A percentile compares a stretch with the other conserved stretches of the same genome.
phyloP scores from a whole-genome alignment of 1,140 invertebrate species.

The Lithobius niger region DNA sequence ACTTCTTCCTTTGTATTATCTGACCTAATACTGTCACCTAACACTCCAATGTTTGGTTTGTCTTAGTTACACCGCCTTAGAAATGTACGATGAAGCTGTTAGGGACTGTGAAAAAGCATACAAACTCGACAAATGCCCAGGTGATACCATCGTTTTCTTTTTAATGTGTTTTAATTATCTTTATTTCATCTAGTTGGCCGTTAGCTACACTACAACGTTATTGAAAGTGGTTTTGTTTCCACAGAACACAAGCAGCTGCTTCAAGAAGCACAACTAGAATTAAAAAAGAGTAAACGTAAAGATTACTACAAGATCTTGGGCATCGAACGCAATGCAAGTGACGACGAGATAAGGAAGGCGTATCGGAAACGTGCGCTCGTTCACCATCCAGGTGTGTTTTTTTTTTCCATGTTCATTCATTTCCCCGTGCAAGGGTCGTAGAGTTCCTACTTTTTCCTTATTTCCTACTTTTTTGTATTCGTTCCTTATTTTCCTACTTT shows the following conservation, averaged over 20 bases:
- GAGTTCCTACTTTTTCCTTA: too few relatives aligned
- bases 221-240: background rate
- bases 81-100: constrained; percentile 77
- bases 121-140: constrained; percentile 67
- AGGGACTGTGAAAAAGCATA: constrained; percentile 76
- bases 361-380: constrained; percentile 81
- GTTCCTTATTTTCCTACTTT: too few relatives aligned
- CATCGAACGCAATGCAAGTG: constrained; percentile 63
- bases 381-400: constrained; percentile 63
- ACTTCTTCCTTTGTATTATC: too few relatives aligned
- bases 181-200: background rate
- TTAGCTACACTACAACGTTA: background rate
- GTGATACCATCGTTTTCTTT: constrained; percentile 27
- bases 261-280: constrained; percentile 68
- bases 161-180: background rate
- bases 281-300: constrained; percentile 88
- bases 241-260: constrained; percentile 57
- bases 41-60: too few relatives aligned
- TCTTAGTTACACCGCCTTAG: constrained; percentile 56
- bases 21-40: too few relatives aligned
- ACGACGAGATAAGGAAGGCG: constrained; percentile 92
- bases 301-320: constrained; percentile 97
- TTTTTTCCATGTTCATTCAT: too few relatives aligned
- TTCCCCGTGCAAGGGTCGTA: too few relatives aligned
- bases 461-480: too few relatives aligned